Evolutionary conservation across 2,113 vertebrate genomes (phyloP).

Genomic region (Aviceda subcristata): DNA sequence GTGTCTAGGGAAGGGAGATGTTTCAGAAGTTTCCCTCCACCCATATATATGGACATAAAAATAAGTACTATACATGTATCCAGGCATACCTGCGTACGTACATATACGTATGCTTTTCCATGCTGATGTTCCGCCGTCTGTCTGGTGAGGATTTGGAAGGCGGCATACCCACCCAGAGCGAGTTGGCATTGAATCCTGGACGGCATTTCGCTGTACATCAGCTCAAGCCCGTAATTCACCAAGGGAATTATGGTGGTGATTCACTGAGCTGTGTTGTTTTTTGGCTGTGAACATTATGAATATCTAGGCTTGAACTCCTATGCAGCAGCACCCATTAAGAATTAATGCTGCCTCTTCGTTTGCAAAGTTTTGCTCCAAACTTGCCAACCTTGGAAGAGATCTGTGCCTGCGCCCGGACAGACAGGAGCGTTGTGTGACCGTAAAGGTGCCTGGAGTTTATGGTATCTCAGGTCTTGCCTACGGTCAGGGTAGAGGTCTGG

Average conservation of each 20-base stretch:
- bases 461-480: not conserved
- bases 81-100: not conserved
- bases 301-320: not conserved
- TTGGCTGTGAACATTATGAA: not conserved
- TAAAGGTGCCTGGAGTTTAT: not conserved
- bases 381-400: not conserved
- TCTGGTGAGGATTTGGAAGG: not conserved
- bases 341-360: not conserved
- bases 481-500: not conserved
- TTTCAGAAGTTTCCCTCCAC: not conserved
- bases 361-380: not conserved
- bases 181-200: not conserved
- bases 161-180: not conserved
- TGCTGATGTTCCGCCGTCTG: not conserved
- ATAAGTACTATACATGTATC: not conserved
- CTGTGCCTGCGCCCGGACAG: accelerated
- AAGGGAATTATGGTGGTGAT: not conserved
- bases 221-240: not conserved
- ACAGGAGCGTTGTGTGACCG: not conserved
- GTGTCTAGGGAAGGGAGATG: not conserved
- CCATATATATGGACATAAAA: not conserved
- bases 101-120: not conserved
- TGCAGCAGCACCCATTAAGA: not conserved
- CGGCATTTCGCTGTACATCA: not conserved
- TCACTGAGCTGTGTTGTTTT: not conserved